Conservation (phyloP, 2,888 invertebrate genomes). For the Aleiodes testaceus region DNA sequence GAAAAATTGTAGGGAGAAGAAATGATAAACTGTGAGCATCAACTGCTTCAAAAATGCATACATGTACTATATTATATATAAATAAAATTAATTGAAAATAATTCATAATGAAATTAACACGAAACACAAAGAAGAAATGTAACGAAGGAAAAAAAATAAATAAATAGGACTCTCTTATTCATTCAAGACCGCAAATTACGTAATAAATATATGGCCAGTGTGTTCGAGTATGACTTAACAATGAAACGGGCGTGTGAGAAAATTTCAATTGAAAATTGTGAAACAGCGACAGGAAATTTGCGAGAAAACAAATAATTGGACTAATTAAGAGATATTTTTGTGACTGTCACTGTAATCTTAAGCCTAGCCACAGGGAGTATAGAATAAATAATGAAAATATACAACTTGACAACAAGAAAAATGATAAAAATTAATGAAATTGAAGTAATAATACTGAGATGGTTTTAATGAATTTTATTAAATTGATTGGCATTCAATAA, state of each 20-base stretch:
- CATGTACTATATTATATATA: constrained; percentile 32
- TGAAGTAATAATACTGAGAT: constrained; percentile 17
- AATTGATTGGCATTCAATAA: constrained; percentile 29
- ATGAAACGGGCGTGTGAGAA: neutral
- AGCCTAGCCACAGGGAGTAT: constrained; percentile 33
- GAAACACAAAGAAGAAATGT: neutral
- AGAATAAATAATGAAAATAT: constrained; percentile 42
- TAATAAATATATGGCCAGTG: constrained; percentile 12
- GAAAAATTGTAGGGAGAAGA: constrained; percentile 1
- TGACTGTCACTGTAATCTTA: constrained; percentile 37
- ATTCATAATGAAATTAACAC: neutral
- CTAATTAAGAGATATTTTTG: constrained; percentile 37
- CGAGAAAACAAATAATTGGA: neutral
- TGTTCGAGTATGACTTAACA: neutral
- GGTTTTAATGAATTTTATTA: constrained; percentile 30
- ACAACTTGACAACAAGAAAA: constrained; percentile 22
- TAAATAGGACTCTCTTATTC: neutral
- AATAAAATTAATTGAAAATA: neutral
- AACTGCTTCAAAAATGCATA: neutral
- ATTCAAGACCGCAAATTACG: constrained; percentile 8
- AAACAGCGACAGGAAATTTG: constrained; percentile 2
- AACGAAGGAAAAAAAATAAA: neutral
- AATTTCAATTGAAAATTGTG: neutral
- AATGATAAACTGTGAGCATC: constrained; percentile 7
- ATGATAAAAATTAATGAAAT: constrained; percentile 2